Conservation (phyloP, 2,888 invertebrate genomes). For the Watsonalla binaria region DNA sequence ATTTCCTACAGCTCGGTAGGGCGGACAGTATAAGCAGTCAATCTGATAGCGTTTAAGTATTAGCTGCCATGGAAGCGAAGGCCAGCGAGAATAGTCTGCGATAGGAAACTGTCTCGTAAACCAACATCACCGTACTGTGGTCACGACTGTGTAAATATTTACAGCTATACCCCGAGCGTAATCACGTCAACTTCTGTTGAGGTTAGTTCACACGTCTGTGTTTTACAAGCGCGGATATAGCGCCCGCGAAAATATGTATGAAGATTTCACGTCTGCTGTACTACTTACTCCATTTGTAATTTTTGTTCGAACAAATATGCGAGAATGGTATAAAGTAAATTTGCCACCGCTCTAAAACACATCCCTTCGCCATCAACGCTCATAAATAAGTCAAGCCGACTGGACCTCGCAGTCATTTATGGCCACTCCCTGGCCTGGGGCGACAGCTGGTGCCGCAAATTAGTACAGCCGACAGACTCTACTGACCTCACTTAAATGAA, state of each 20-base stretch:
- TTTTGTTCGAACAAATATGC: conserved; percentile 14
- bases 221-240: too few species aligned
- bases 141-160: conserved; percentile 16
- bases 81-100: not conserved
- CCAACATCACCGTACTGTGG: conserved; percentile 4
- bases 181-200: not conserved
- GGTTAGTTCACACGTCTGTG: not conserved
- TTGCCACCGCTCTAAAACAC: conserved; percentile 10
- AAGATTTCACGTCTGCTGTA: conserved; percentile 3
- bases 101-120: conserved; percentile 7
- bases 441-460: conserved; percentile 1
- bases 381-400: conserved; percentile 12
- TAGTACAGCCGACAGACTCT: conserved; percentile 3
- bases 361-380: conserved; percentile 9
- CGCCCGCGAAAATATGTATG: conserved; percentile 4
- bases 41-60: not conserved
- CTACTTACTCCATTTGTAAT: conserved; percentile 7
- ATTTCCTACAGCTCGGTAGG: too few species aligned
- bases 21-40: conserved; percentile 2
- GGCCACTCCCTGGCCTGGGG: not conserved
- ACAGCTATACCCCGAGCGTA: conserved; percentile 4
- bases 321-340: conserved; percentile 11
- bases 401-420: not conserved
- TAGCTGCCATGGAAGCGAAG: not conserved
- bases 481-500: not conserved